Base-by-base conservation (phyloP, 2,888 invertebrate genomes). In the Brachyptera risi region DNA sequence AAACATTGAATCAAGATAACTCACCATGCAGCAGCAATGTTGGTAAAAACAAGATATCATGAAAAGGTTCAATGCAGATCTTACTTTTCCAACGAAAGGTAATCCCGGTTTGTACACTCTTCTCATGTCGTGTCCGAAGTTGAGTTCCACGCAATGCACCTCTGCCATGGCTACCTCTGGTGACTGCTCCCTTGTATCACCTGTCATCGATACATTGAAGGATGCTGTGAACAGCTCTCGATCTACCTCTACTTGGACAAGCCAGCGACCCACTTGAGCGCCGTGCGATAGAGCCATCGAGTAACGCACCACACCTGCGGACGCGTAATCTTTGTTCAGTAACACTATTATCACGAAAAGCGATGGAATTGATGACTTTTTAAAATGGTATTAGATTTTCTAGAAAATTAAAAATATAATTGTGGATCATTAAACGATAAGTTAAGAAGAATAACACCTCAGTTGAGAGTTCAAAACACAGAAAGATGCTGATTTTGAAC, bases 41-140 rank as follows among this genome's bases (percentile, higher is more conserved):
- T n/a, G n/a, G n/a, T n/a, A n/a, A n/a, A n/a, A n/a, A n/a, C n/a
- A n/a, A n/a, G n/a, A n/a, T n/a, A n/a, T n/a, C n/a, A n/a, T n/a
- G n/a, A n/a, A n/a, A n/a, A n/a, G n/a, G n/a, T n/a, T n/a, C n/a
- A n/a, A n/a, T n/a, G n/a, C n/a, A n/a, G n/a, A n/a, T 73, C 78
- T 76, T 68, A 84, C 85, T 75, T 84, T 79, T 67, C 85, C 85
- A 60, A 83, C 79, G 71, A 85, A 85, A 5, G 85, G 85, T 59
- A 85, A 72, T 37, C 85, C 84, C 31, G 85, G 85, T 67, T 85
- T 85, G 73, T 85, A 85, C 44, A 84, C 74, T 50, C 84, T 72
- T 44, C 84, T 72, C 83, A 85, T 85, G 69, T 82, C 84, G 58
- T 80, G 81, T 54, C 84, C 83, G 60, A 85, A 85, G 56, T 84